These are phyloP conservation scores for Orius laevigatus DNA, from an alignment of 1,140 invertebrate genomes.

Conservation along the genomic window DNA sequence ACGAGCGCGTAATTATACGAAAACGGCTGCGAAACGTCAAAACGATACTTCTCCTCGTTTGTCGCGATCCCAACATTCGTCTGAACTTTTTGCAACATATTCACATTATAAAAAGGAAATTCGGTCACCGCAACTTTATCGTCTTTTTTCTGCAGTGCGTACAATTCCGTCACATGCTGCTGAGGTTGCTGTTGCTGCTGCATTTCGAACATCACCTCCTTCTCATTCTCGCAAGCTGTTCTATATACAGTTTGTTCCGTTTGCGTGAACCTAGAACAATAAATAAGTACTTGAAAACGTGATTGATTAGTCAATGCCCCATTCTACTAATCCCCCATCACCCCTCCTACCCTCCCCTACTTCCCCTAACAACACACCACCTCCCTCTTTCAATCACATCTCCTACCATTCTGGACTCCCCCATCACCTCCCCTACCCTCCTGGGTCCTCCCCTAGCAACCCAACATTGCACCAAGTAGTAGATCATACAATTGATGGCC, in stretches of 20 bases:
- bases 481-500: not conserved
- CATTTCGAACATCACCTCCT: constrained; percentile 19
- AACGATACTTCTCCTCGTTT: constrained; percentile 35
- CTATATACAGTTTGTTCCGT: constrained; percentile 28
- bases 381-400: too few relatives aligned
- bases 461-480: too few relatives aligned
- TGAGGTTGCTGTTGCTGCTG: constrained; percentile 12
- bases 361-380: too few relatives aligned
- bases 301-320: not conserved
- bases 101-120: constrained; percentile 38
- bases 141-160: constrained; percentile 18
- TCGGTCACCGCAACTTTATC: constrained; percentile 28
- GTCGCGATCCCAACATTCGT: constrained; percentile 23
- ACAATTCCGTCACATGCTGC: constrained; percentile 11
- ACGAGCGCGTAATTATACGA: constrained; percentile 35
- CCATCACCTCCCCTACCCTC: too few relatives aligned
- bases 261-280: constrained; percentile 28
- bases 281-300: not conserved
- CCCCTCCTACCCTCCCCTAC: too few relatives aligned
- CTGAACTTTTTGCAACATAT: constrained; percentile 33
- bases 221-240: constrained; percentile 10
- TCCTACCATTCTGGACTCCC: too few relatives aligned
- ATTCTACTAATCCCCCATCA: too few relatives aligned
- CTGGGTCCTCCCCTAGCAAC: too few relatives aligned
- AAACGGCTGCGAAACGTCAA: constrained; percentile 35